A percentile compares a stretch with the other conserved stretches of the same genome.
Conservation (phyloP, 2,797 vertebrate genomes). For the Karalla daura region DNA sequence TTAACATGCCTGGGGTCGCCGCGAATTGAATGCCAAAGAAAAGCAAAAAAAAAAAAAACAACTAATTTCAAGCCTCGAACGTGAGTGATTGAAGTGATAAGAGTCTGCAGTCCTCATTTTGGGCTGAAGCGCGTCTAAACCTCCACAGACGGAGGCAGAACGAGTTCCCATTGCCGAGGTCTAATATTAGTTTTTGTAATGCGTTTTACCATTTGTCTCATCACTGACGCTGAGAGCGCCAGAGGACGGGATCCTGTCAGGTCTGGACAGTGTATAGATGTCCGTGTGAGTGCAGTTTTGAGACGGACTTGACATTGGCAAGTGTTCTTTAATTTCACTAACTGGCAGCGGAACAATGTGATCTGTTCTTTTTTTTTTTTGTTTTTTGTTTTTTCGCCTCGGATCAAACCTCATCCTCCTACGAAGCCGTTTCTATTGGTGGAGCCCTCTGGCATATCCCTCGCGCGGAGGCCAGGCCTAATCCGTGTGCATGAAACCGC, state of each 20-base stretch:
- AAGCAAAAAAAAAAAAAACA: conserved; percentile 1
- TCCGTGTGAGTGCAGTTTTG: not conserved
- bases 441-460: conserved; percentile 2
- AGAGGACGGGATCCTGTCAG: no score
- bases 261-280: not conserved
- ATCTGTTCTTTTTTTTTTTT: no score
- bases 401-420: not conserved
- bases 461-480: conserved; percentile 12
- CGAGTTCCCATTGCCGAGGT: no score
- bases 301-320: not conserved
- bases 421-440: not conserved
- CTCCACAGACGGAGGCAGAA: no score
- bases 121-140: no score
- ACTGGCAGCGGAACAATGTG: not conserved
- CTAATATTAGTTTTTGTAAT: no score
- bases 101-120: no score
- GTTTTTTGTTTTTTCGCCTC: not conserved
- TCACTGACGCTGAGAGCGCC: no score
- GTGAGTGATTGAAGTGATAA: no score
- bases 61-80: conserved; percentile 14
- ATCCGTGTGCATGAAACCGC: conserved; percentile 42
- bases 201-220: no score
- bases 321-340: not conserved
- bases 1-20: not conserved
- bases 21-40: conserved; percentile 17